Base-by-base conservation (phyloP, 2,113 vertebrate species). In the Aythya baeri region DNA sequence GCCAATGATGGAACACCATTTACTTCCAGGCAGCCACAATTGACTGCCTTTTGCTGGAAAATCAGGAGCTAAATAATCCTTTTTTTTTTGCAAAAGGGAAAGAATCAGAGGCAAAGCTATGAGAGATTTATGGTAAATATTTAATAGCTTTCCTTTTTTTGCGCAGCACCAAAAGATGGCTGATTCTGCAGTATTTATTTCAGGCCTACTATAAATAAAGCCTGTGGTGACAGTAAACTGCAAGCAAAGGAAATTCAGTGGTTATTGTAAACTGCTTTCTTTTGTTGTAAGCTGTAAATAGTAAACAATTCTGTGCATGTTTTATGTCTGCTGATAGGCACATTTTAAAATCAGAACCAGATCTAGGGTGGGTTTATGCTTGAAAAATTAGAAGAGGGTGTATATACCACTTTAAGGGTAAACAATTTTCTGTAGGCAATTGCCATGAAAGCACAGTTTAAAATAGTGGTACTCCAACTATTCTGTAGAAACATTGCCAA, bases 141-240 rank as follows among this genome's bases (percentile, higher is more conserved):
- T 96, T 95, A 91, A 95, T 93, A 67, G 75, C 55, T 86, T 93
- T 91, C 77, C 70, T 74, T 93, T 83, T 83, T 57, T 58, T 46
- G 75, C 77, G 41, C 46, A 57, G 71, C 59, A 86, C 79, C 63
- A 32, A 88, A 94, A 93, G 93, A 91, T 86, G 94, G 78, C 89
- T 96, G 78, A 96, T 90, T 82, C 72, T 80, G 72, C 82, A 78
- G 85, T 91, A 91, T 95, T 97, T 95, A 91, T 96, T 97, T 95
- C 93, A 93, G 89, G 63, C 59, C 59, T 78, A 10, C 79, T 89
- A 90, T 94, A 93, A 97, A 97, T 97, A 96, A 93, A 91, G 87
- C 68, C 74, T 90, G 76, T 81, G 72, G 82, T 94, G 89, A 96
- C 88, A 93, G 94, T 63, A 81, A 80, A 83, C 85, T 86, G 82